phyloP scores from a whole-genome alignment of 1,140 invertebrate species.

The Aricia agestis region DNA sequence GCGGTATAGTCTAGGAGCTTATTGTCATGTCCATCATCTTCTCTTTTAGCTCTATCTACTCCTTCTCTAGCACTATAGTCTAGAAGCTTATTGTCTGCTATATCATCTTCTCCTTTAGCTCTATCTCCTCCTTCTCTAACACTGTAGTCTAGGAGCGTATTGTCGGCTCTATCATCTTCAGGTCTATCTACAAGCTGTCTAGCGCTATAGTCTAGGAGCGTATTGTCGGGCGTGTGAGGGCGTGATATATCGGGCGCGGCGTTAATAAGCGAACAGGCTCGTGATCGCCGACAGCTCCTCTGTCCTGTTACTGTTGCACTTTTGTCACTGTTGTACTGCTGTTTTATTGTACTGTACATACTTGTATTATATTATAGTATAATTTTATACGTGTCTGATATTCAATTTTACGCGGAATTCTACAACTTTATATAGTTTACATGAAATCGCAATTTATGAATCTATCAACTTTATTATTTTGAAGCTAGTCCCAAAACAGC shows the following conservation, averaged over 20 bases:
- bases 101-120: background rate
- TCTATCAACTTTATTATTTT: too few species aligned
- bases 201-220: constrained; percentile 28
- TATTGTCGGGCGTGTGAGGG: constrained; percentile 56
- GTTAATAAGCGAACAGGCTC: constrained; percentile 73
- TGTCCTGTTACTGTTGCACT: constrained; percentile 37
- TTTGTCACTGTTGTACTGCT: background rate
- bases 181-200: constrained; percentile 16
- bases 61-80: constrained; percentile 23
- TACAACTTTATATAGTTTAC: too few species aligned
- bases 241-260: constrained; percentile 72
- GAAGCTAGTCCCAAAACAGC: too few species aligned
- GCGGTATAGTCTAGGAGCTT: too few species aligned
- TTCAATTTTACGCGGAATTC: too few species aligned
- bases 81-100: too few species aligned
- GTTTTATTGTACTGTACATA: background rate
- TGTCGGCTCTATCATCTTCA: background rate
- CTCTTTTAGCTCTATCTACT: constrained; percentile 1
- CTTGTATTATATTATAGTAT: too few species aligned
- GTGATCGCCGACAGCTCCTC: constrained; percentile 64
- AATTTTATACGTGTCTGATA: too few species aligned
- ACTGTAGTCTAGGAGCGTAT: constrained; percentile 17
- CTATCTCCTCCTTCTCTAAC: constrained; percentile 18
- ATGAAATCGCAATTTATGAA: too few species aligned
- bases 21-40: background rate